Evolutionary conservation across 2,797 vertebrate species (phyloP).

Genomic region (Sphaeramia orbicularis): DNA sequence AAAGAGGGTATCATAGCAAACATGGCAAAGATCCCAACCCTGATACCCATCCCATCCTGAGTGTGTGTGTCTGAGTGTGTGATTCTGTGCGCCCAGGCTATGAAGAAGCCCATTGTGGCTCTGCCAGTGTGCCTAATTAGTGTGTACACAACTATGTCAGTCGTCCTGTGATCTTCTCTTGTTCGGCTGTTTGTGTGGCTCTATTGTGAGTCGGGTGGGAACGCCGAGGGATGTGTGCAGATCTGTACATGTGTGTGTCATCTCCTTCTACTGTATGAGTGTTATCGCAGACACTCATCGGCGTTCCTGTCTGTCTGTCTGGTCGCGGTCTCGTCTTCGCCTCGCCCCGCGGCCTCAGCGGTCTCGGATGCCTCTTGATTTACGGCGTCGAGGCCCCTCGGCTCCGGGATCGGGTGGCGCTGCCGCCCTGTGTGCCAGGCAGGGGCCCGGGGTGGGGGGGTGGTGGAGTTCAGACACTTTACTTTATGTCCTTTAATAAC

Average conservation of each 20-base stretch:
- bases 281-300: slow-evolving; percentile 68
- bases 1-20: no score
- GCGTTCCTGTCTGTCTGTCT: slow-evolving; percentile 69
- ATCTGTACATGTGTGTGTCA: slow-evolving; percentile 26
- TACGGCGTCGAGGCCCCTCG: slow-evolving; percentile 48
- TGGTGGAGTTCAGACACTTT: no score
- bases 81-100: no score
- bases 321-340: slow-evolving; percentile 55
- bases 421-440: slow-evolving; percentile 51
- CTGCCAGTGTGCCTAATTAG: slow-evolving; percentile 80
- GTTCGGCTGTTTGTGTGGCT: slow-evolving; percentile 63
- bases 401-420: slow-evolving; percentile 70
- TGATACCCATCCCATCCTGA: no score
- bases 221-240: slow-evolving; percentile 42
- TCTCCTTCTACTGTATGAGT: slow-evolving; percentile 27
- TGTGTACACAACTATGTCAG: slow-evolving; percentile 80
- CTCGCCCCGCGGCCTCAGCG: slow-evolving; percentile 59
- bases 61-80: slow-evolving; percentile 13
- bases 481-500: no score
- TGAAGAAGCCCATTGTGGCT: slow-evolving; percentile 80
- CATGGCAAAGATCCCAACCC: no score
- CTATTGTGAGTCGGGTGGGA: slow-evolving; percentile 68
- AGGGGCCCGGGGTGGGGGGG: no score
- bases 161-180: slow-evolving; percentile 72
- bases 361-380: slow-evolving; percentile 74